These are phyloP conservation scores for Sminthurinus signatus DNA, from an alignment of 1,140 invertebrate genomes.

Conservation along the genomic window DNA sequence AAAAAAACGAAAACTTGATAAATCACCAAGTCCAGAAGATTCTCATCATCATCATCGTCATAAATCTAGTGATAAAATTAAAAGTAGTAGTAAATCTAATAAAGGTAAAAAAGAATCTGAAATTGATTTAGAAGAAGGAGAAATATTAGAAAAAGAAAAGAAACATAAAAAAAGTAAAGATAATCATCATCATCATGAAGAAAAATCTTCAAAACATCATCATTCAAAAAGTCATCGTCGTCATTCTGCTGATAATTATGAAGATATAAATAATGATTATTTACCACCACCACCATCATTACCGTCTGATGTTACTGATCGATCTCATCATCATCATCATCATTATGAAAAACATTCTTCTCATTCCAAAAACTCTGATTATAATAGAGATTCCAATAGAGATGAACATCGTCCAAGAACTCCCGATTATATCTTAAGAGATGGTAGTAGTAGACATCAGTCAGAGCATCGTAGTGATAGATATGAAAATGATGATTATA, in stretches of 20 bases:
- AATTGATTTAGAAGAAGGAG: background rate
- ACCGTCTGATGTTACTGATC: too few relatives aligned
- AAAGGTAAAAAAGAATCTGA: background rate
- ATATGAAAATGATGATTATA: background rate
- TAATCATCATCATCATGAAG: slow-evolving; percentile 3
- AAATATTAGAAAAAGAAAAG: background rate
- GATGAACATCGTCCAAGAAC: too few relatives aligned
- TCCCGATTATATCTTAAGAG: too few relatives aligned
- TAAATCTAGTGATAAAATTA: slow-evolving; percentile 4
- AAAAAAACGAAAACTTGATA: background rate
- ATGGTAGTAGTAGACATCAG: slow-evolving; percentile 43
- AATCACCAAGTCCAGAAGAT: background rate
- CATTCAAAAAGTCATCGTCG: too few relatives aligned
- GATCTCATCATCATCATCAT: too few relatives aligned
- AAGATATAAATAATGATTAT: too few relatives aligned
- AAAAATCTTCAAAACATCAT: too few relatives aligned
- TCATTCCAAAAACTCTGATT: background rate
- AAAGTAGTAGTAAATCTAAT: background rate
- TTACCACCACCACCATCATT: too few relatives aligned
- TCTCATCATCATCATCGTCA: background rate
- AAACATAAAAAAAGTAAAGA: background rate
- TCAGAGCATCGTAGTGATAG: slow-evolving; percentile 42
- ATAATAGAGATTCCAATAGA: too few relatives aligned
- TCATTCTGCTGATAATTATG: too few relatives aligned
- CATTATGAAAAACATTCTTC: too few relatives aligned